Base-by-base conservation (phyloP, 2,888 invertebrate genomes). In the Psylliodes chrysocephalus region DNA sequence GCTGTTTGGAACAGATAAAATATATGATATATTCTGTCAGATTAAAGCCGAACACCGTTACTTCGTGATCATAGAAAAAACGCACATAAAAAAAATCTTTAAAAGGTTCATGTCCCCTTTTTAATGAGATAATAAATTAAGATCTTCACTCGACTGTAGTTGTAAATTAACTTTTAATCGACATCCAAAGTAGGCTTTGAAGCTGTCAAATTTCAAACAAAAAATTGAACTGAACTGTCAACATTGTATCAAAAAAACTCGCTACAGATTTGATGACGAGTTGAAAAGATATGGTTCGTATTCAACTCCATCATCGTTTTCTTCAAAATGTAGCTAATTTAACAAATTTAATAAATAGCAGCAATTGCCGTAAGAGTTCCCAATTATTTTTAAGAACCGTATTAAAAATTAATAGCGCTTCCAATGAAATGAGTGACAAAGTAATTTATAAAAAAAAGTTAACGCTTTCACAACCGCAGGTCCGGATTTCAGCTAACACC, bases 351-450 rank as follows among this genome's bases (percentile, higher is more conserved):
- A 51, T 51, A 47, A 51, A 51, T 33, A 51, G 51, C 17, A 17
- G 33, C 15, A 33, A 17, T 33, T 51, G 30, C 30, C 30, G 30
- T 54, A 54, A 54, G 54, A 54, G 54, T 54, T 19, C 54, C 42
- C 42, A 54, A 44, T 54, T 44, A 44, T 44, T 15, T 54, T 54
- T 42, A 54, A 53, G 53, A 53, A 54, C 54, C 42, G 54, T 54
- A 54, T 54, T 54, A 54, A 54, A 54, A 54, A 4, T 54, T 54
- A 54, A 54, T 54, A 30, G 44, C 54, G 44, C 44, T 42, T 44
- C 54, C 28, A 44, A 44, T 54, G n/a, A 44, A 54, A 30, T 54
- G 51, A 51, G 51, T 51, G 42, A 54, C 42, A 42, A 42, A 28
- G 42, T 44, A 25, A 54, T 42, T 54, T 18, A 42, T 17, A 42